Percentiles rank a stretch among this genome's conserved stretches.
phyloP scores from a whole-genome alignment of 2,797 vertebrate genomes.

The Betta splendens region DNA sequence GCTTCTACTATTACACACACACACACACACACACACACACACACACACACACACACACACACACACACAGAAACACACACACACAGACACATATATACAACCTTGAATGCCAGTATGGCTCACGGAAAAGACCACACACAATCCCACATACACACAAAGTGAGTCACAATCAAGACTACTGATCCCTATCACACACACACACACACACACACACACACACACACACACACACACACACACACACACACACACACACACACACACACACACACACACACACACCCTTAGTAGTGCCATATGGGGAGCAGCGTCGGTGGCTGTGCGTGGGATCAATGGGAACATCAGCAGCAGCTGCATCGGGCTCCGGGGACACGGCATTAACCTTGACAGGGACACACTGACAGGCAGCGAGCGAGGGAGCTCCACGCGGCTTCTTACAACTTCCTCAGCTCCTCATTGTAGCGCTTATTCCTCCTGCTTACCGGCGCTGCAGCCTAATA shows the following conservation, averaged over 20 bases:
- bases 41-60: conserved; percentile 15
- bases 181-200: conserved; percentile 62
- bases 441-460: conserved; percentile 9
- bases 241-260: conserved; percentile 58
- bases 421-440: conserved; percentile 13
- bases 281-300: conserved; percentile 56
- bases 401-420: conserved; percentile 24
- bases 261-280: conserved; percentile 34
- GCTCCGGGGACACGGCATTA: conserved; percentile 59
- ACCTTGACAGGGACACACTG: conserved; percentile 54
- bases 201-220: conserved; percentile 60
- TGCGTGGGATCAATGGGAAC: conserved; percentile 66
- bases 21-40: conserved; percentile 33
- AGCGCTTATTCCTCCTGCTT: conserved; percentile 15
- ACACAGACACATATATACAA: conserved; percentile 16
- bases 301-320: conserved; percentile 52
- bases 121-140: conserved; percentile 66
- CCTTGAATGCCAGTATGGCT: conserved; percentile 65
- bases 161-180: conserved; percentile 66
- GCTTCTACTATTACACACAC: conserved; percentile 51
- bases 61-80: conserved; percentile 10
- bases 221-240: conserved; percentile 45
- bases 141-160: conserved; percentile 43
- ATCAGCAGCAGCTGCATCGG: conserved; percentile 50
- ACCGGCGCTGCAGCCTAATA: conserved; percentile 43